These are phyloP conservation scores for Mastigias papua DNA, from an alignment of 30 jellyfish, hydroid and myxozoan species.

Conservation along the genomic window DNA sequence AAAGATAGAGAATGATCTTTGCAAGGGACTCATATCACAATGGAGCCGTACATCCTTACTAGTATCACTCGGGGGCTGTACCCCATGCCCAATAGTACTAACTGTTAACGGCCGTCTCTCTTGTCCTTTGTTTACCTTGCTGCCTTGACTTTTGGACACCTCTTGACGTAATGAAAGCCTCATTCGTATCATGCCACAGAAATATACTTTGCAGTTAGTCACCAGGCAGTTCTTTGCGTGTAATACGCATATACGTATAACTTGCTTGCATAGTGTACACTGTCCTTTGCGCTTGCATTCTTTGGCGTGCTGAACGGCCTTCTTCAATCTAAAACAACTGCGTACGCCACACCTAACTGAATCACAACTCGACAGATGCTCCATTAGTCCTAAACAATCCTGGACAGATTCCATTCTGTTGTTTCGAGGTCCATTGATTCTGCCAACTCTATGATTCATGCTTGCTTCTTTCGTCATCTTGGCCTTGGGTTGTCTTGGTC, in stretches of 20 bases:
- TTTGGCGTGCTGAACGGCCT: slow-evolving; percentile 31
- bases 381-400: slow-evolving; percentile 44
- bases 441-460: background rate
- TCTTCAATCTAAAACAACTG: slow-evolving; percentile 35
- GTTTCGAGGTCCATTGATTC: background rate
- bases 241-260: slow-evolving; percentile 44
- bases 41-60: background rate
- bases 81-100: background rate
- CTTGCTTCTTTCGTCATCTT: slow-evolving; percentile 17
- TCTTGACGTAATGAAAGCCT: slow-evolving; percentile 23
- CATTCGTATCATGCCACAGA: slow-evolving; percentile 40
- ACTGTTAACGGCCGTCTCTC: background rate
- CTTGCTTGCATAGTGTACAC: slow-evolving; percentile 50
- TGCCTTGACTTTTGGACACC: background rate
- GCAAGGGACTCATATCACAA: background rate
- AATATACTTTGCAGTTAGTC: slow-evolving; percentile 26
- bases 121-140: background rate
- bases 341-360: slow-evolving; percentile 29
- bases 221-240: slow-evolving; percentile 52
- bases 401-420: slow-evolving; percentile 30
- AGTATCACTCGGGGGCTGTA: background rate
- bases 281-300: slow-evolving; percentile 50
- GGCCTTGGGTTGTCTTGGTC: background rate
- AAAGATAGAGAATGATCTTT: background rate
- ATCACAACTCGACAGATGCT: slow-evolving; percentile 45